Conservation (phyloP, 2,888 invertebrate genomes). For the Scotopteryx bipunctaria region DNA sequence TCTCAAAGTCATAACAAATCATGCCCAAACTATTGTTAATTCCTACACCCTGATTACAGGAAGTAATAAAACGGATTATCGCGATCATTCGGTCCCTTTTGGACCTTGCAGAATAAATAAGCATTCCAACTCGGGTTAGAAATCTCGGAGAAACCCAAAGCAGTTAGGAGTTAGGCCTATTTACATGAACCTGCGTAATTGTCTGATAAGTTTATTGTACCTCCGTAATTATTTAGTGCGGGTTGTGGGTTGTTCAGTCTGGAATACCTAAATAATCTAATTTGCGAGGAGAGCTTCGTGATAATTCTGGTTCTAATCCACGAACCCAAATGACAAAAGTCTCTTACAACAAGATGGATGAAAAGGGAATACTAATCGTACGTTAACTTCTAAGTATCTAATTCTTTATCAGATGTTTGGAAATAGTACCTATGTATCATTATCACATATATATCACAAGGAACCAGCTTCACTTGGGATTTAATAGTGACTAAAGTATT, state of each 20-base stretch:
- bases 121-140: too few species aligned
- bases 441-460: too few species aligned
- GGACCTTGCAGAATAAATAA: slow-evolving; percentile 4
- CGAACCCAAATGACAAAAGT: too few species aligned
- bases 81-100: slow-evolving; percentile 2
- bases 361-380: too few species aligned
- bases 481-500: too few species aligned
- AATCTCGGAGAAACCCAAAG: slow-evolving; percentile 7
- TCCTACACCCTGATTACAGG: background rate
- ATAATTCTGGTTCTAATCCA: background rate
- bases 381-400: too few species aligned
- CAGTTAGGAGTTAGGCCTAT: slow-evolving; percentile 2
- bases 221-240: slow-evolving; percentile 1
- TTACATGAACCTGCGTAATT: slow-evolving; percentile 6
- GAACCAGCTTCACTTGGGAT: too few species aligned
- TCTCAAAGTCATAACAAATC: too few species aligned
- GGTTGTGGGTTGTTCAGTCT: background rate
- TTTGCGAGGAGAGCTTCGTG: background rate
- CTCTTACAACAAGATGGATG: too few species aligned
- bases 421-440: too few species aligned
- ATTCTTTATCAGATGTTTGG: too few species aligned
- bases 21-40: background rate
- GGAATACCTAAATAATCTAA: background rate
- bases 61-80: slow-evolving; percentile 1
- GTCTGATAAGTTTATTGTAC: slow-evolving; percentile 5